Evolutionary conservation across 2,797 vertebrate species (phyloP), one percentile per base, ranked within the genome.

Genomic region (Sebastolobus alascanus): DNA sequence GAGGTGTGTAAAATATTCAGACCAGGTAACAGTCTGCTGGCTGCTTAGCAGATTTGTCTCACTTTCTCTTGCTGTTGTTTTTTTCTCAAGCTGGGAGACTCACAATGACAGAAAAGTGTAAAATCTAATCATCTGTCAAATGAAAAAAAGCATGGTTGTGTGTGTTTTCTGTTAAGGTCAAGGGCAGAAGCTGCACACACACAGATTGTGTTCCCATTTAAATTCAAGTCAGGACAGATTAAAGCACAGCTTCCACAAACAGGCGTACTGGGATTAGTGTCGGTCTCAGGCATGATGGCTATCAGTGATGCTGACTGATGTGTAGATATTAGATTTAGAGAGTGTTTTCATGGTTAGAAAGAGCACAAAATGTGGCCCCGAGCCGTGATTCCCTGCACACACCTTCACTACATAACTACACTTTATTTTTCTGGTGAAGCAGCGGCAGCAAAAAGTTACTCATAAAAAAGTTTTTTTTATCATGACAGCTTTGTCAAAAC

Each of bases 1-100:
- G 68, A 77, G 72, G 5, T 43, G 60, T 81, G 65, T 78, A 46
- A 83, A 84, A 79, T 87, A 61, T 83, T 54, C 50, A 54, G 50
- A 54, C 50, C 2, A 16, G 43, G 43, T 46, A 46, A 46, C 43
- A 35, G 6, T 50, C 52, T 12, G 54, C 55, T 72, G 10, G 52
- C n/a, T 56, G 40, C 31, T 22, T 22, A 10, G 20, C 20, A 54
- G 9, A 54, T 40, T 1, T 11, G 6, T 35, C 11, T 69, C 60
- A 63, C 68, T 37, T 68, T 38, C 7, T 50, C 54, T 20, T 12
- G 35, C 13, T 55, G n/a, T 9, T 66, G 31, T 22, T 54, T 54
- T 37, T 52, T 73, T 74, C 6, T 37, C 35, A 58, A 3, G 4
- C n/a, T 9, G 22, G 3, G 4, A 31, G 18, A 61, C 33, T 27